phyloP scores from a whole-genome alignment of 2,888 invertebrate species.

The Meiosimyza platycephala region DNA sequence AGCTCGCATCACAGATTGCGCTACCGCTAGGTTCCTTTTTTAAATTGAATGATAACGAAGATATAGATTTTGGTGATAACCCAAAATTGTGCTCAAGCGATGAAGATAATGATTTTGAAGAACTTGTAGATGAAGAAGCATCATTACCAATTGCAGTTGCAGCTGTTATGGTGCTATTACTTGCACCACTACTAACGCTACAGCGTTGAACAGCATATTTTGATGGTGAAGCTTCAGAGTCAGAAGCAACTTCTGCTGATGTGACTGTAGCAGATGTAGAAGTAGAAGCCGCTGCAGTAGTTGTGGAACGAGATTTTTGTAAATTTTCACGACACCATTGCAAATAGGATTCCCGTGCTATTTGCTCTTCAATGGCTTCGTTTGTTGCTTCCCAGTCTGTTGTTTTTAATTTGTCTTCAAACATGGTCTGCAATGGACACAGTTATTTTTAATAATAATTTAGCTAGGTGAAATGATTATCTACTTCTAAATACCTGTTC shows the following conservation, averaged over 20 bases:
- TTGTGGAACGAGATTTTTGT: constrained; percentile 65
- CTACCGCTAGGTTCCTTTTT: constrained; percentile 47
- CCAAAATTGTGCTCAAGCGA: constrained; percentile 43
- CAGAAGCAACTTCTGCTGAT: constrained; percentile 60
- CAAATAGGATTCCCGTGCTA: constrained; percentile 85
- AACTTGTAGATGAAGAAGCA: constrained; percentile 36
- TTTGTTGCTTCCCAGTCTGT: constrained; percentile 94
- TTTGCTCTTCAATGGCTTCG: constrained; percentile 89
- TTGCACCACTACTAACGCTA: constrained; percentile 15
- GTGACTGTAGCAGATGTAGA: constrained; percentile 61
- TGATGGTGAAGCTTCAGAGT: constrained; percentile 59
- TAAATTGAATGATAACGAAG: constrained; percentile 47
- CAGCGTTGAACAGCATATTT: constrained; percentile 53
- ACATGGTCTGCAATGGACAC: constrained; percentile 76
- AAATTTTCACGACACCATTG: constrained; percentile 81
- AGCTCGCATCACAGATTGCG: constrained; percentile 47
- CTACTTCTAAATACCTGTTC: constrained; percentile 73
- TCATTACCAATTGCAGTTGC: constrained; percentile 17
- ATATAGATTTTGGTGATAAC: constrained; percentile 55
- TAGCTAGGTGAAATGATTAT: too few species aligned
- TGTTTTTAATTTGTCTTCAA: constrained; percentile 88
- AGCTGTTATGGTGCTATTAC: constrained; percentile 41
- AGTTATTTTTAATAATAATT: neutral
- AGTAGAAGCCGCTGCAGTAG: constrained; percentile 47
- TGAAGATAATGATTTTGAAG: constrained; percentile 27